phyloP scores from a whole-genome alignment of 2,888 invertebrate species.

The Acheta domesticus region DNA sequence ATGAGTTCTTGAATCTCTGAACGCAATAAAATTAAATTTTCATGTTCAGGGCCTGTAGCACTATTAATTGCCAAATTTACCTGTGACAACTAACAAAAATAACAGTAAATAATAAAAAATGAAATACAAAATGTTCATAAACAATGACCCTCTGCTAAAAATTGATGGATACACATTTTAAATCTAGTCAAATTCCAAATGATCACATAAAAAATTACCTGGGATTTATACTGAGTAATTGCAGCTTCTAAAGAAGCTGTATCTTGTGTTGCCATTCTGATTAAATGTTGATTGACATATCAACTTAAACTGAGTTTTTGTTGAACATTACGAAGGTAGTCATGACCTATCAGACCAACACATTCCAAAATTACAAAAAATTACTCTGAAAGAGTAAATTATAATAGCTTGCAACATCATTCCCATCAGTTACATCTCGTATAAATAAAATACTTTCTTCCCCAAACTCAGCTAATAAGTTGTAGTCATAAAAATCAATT shows the following conservation, averaged over 20 bases:
- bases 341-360: neutral
- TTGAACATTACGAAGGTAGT: neutral
- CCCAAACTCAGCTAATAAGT: too few species aligned
- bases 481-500: too few species aligned
- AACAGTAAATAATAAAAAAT: neutral
- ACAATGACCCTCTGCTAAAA: neutral
- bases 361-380: neutral
- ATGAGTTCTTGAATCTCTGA: slow-evolving; percentile 66
- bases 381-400: neutral
- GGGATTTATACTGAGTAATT: slow-evolving; percentile 49
- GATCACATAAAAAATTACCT: slow-evolving; percentile 43
- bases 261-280: slow-evolving; percentile 39
- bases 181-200: neutral
- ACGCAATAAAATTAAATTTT: slow-evolving; percentile 58
- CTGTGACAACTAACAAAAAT: slow-evolving; percentile 55
- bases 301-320: too few species aligned
- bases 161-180: neutral
- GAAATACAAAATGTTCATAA: neutral
- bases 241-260: slow-evolving; percentile 52
- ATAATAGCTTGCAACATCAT: neutral
- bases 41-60: slow-evolving; percentile 52
- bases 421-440: neutral
- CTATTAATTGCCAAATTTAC: slow-evolving; percentile 58
- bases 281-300: too few species aligned
- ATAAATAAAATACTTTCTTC: neutral